These are phyloP conservation scores for Tenthredo scrophulariae DNA, from an alignment of 2,888 invertebrate species.

Conservation along the genomic window DNA sequence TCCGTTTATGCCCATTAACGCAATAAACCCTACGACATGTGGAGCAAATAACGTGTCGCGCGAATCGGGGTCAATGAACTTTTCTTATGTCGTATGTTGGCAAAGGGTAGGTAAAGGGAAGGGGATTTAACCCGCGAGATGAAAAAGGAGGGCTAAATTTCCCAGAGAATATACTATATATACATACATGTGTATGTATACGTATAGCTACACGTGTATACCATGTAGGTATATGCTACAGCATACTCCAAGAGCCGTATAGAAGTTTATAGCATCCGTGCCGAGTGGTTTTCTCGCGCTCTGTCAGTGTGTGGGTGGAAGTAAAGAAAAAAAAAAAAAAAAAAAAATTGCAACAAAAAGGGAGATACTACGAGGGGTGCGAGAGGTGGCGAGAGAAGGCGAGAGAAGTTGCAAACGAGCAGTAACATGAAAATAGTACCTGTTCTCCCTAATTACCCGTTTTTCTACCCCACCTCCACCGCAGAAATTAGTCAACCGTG, in stretches of 20 bases:
- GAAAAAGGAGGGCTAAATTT: neutral
- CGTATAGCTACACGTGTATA: neutral
- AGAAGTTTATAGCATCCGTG: neutral
- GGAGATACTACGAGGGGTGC: neutral
- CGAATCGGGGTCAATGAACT: slow-evolving; percentile 6
- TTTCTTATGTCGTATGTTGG: neutral
- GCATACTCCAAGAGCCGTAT: neutral
- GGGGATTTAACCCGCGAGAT: neutral
- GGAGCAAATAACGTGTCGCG: neutral
- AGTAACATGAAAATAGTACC: slow-evolving; percentile 26
- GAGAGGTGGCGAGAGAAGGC: neutral
- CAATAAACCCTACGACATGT: neutral
- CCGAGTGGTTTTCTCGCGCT: slow-evolving; percentile 9
- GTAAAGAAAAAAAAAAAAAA: neutral
- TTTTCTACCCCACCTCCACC: neutral
- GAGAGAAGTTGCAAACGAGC: slow-evolving; percentile 27
- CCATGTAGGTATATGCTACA: too few relatives aligned
- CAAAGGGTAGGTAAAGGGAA: neutral
- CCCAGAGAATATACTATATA: neutral
- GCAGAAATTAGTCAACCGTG: slow-evolving; percentile 9
- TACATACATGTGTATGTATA: neutral
- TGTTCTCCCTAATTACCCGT: slow-evolving; percentile 25
- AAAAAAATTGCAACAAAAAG: too few relatives aligned
- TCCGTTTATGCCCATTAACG: neutral
- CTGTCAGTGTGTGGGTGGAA: neutral